phyloP scores from a whole-genome alignment of 2,888 invertebrate genomes.

The Herminia tarsipennalis region DNA sequence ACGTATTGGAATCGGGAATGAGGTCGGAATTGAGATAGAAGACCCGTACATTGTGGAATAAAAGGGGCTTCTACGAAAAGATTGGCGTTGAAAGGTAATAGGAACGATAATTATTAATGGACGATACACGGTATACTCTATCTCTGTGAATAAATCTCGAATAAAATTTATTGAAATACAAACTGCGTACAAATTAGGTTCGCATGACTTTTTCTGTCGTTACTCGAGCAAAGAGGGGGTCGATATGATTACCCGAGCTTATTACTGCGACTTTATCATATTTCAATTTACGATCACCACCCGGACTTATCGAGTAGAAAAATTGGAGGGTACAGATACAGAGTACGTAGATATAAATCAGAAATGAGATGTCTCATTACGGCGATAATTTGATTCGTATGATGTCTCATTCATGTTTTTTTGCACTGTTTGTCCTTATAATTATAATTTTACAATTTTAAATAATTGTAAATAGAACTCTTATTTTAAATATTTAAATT shows the following conservation, averaged over 20 bases:
- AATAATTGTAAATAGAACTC: conserved; percentile 22
- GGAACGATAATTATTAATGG: conserved; percentile 44
- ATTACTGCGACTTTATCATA: conserved; percentile 84
- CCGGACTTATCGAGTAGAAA: conserved; percentile 82
- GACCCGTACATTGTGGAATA: conserved; percentile 72
- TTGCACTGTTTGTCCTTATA: conserved; percentile 25
- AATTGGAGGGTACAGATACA: conserved; percentile 71
- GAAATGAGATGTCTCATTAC: conserved; percentile 80
- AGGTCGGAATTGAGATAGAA: conserved; percentile 84
- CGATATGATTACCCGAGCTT: conserved; percentile 74
- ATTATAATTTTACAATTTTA: conserved; percentile 5
- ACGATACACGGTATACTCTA: conserved; percentile 5
- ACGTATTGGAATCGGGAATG: conserved; percentile 84
- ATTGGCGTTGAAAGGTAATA: conserved; percentile 40
- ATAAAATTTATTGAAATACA: background rate
- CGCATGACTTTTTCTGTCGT: conserved; percentile 42
- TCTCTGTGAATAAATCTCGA: background rate
- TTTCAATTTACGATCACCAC: conserved; percentile 85
- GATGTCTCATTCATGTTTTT: too few species aligned
- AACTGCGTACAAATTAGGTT: conserved; percentile 28
- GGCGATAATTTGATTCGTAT: conserved; percentile 60
- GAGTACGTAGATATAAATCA: conserved; percentile 75
- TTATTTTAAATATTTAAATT: conserved; percentile 37
- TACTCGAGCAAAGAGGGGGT: conserved; percentile 64
- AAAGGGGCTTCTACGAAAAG: conserved; percentile 49